Conservation (phyloP, 2,797 vertebrate genomes). For the Trichosurus vulpecula region DNA sequence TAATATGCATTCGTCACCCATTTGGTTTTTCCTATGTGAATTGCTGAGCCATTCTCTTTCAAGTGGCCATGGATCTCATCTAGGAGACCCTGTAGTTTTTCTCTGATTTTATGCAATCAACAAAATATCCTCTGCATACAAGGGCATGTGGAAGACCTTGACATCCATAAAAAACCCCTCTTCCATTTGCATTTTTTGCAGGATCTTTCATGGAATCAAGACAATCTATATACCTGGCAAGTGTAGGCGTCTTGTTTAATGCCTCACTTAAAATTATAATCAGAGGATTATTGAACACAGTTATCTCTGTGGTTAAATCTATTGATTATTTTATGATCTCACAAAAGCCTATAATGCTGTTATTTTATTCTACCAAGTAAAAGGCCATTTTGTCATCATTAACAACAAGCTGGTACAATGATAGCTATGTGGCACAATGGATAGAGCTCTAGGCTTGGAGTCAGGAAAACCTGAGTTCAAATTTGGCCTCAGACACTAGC, state of each 20-base stretch:
- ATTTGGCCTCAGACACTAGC: slow-evolving; percentile 21
- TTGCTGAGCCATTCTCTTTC: neutral
- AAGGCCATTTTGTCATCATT: neutral
- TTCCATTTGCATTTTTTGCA: neutral
- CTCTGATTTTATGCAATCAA: neutral
- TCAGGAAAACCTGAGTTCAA: neutral
- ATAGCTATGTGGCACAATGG: neutral
- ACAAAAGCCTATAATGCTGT: neutral
- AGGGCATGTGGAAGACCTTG: neutral
- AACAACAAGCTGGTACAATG: neutral
- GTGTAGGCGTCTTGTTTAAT: neutral
- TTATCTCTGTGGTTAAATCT: neutral
- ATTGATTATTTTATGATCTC: neutral
- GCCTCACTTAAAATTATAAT: neutral
- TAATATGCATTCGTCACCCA: neutral
- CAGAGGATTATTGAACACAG: neutral
- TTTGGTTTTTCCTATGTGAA: neutral
- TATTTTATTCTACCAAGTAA: neutral
- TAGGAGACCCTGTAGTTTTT: neutral
- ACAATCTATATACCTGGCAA: neutral
- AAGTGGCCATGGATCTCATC: neutral
- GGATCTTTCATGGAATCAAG: neutral
- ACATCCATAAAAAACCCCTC: neutral
- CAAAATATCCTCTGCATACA: neutral
- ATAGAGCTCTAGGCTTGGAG: neutral